Base-by-base conservation (phyloP, 2,113 vertebrate genomes). In the Hirundichthys speculiger region DNA sequence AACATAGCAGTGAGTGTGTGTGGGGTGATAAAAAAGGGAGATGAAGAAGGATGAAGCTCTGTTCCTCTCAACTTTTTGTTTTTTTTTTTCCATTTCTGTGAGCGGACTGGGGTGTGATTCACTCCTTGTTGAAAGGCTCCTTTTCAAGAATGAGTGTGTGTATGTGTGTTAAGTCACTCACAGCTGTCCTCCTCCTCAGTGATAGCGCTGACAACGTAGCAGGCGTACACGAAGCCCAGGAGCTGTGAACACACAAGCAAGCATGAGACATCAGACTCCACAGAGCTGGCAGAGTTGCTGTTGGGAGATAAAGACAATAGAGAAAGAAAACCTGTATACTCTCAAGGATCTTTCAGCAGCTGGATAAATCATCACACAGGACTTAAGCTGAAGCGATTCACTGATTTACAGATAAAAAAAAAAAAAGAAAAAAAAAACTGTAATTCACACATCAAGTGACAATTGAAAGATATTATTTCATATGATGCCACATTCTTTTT, bases 161-260 rank as follows among this genome's bases (percentile, higher is more conserved):
- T 34, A 10, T 7, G 30, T 34, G 30, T 53, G 74, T 75, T 25
- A 49, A 64, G 51, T 18, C 18, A 91, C 90, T 90, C 66, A 91
- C 90, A 91, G 84, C 88, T 90, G 88, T 91, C 90, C 75, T 96
- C 95, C 86, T 96, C 94, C 77, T 96, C 94, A 12, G 93, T 94
- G 74, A 94, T 92, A 57, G 92, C 90, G 39, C 94, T 95, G 87
- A 95, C 92, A 76, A 96, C 91, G 0, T 94, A 94, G 82, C 93
- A 95, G 87, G 94, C 93, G 0, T 91, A 95, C 76, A 94, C 89
- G 22, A 96, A 95, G 55, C 94, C 94, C 88, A 94, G 83, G 80
- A 95, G 92, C 95, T 96, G 94, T 48, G 43, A 89, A 93, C 2
- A 94, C 24, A 77, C 34, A 87, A 64, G 63, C 30, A 80, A 59